Base-by-base conservation (phyloP, 2,113 vertebrate genomes). In the Haemorhous mexicanus region DNA sequence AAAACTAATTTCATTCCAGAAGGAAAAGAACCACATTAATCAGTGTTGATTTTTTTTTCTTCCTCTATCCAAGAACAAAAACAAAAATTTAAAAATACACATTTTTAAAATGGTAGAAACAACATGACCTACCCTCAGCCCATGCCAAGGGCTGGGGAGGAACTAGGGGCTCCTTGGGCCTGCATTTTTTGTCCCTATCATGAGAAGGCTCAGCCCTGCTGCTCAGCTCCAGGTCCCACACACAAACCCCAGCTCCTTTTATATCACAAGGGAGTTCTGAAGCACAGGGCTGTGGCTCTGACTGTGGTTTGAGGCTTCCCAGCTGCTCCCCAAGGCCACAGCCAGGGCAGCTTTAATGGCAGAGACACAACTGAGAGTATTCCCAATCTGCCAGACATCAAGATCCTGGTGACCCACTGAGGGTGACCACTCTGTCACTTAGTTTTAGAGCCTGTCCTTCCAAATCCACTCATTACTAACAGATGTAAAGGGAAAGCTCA, bases 171-270 rank as follows among this genome's bases (percentile, higher is more conserved):
- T 69, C 46, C 37, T 33, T 2, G 3, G 20, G 11, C 13, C 28
- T 30, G 7, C 2, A 1, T 4, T 35, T 87, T 39, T 8, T 1
- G 18, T 13, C 9, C 23, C 13, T 15, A 8, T 6, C 3, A 0
- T 0, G 1, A 68, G 20, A 62, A 3, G 6, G 2, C 13, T 19
- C 64, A 46, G 32, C 8, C 43, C 24, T 15, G 27, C 18, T 22
- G 18, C 69, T 77, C 49, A 7, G 24, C 27, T 50, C 32, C 0
- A 0, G 13, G 20, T 81, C 56, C 39, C 41, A 56, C 35, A 23
- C 4, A 3, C 55, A 24, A 5, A 12, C 22, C 17, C 1, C 44
- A 28, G 33, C 46, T 74, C 41, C 24, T 69, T 83, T 84, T 32
- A 77, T 32, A 77, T 66, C 59, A 0, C 28, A 24, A n/a, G 20